Percentiles rank a stretch among this genome's conserved stretches.
phyloP scores from a whole-genome alignment of 64 coral and sea anemone species.

The Exaiptasia diaphana region DNA sequence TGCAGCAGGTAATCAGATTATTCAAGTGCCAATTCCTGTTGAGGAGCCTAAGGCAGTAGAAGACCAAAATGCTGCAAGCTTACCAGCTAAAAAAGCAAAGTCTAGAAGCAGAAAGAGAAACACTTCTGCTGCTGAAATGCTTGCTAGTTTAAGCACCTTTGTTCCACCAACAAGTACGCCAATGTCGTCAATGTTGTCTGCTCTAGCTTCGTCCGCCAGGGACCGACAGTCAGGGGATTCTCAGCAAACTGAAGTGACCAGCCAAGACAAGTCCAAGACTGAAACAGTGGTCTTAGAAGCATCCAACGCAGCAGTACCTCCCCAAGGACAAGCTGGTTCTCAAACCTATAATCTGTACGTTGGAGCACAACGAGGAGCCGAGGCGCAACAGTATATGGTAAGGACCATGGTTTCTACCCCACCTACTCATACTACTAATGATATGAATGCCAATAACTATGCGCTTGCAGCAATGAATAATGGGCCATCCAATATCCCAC shows the following conservation, averaged over 20 bases:
- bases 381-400: not conserved
- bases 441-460: not conserved
- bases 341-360: not conserved
- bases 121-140: slow-evolving; percentile 79
- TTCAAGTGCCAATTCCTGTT: slow-evolving; percentile 37
- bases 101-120: slow-evolving; percentile 59
- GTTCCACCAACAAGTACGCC: slow-evolving; percentile 67
- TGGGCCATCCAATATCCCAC: slow-evolving; percentile 43
- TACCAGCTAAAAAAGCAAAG: slow-evolving; percentile 18
- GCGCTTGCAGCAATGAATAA: not conserved
- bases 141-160: slow-evolving; percentile 67
- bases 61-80: slow-evolving; percentile 30
- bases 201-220: slow-evolving; percentile 63
- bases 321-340: not conserved
- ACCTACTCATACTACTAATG: not conserved
- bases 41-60: slow-evolving; percentile 54
- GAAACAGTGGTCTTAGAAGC: not conserved
- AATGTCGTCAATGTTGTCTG: slow-evolving; percentile 90
- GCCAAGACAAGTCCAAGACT: not conserved
- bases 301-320: not conserved
- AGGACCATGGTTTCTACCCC: not conserved
- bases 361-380: not conserved
- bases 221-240: not conserved
- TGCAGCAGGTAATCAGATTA: not conserved
- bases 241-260: not conserved